Base-by-base conservation (phyloP, 1,140 invertebrate genomes). In the Aphaenogaster floridana region DNA sequence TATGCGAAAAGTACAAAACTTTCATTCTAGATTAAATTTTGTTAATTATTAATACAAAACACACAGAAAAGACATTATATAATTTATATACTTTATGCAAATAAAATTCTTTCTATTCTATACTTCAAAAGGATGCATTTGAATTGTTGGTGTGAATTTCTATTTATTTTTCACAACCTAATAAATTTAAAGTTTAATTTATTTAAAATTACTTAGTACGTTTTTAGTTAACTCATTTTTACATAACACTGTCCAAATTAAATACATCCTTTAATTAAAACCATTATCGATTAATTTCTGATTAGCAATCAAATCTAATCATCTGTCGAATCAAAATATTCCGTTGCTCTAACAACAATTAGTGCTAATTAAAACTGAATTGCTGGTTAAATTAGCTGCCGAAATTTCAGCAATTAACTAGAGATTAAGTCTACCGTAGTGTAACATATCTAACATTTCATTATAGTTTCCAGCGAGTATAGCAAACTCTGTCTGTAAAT, bases 291-390 rank as follows among this genome's bases (percentile, higher is more conserved):
- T 57, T 57, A 57, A 76, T 57, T n/a, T 57, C n/a, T 76, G 7
- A 57, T 59, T 76, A 76, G 39, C n/a, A 61, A 77, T 59, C 7
- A 77, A 61, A 77, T 77, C 39, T 34, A 77, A 77, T 77, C 74
- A 59, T 45, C 39, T 5, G 11, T 77, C 13, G 21, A 77, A 61
- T 61, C 13, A 13, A 77, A 61, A 77, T 77, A 77, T 77, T 28
- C 17, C 13, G 7, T 59, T 77, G 13, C n/a, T 57, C 8, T 11
- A 76, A 76, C 39, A 42, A 61, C 21, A 77, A 61, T 77, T 77
- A 77, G 74, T 17, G 48, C 13, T 77, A 77, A 77, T 61, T 77
- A 54, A 61, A 77, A 77, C 57, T 61, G 57, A 77, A 77, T 5
- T 61, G 36, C 39, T 57, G 8, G 21, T 77, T 61, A 77, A 61